These are phyloP conservation scores for Perodicticus potto DNA, from an alignment of 2,797 vertebrate species.

Conservation along the genomic window DNA sequence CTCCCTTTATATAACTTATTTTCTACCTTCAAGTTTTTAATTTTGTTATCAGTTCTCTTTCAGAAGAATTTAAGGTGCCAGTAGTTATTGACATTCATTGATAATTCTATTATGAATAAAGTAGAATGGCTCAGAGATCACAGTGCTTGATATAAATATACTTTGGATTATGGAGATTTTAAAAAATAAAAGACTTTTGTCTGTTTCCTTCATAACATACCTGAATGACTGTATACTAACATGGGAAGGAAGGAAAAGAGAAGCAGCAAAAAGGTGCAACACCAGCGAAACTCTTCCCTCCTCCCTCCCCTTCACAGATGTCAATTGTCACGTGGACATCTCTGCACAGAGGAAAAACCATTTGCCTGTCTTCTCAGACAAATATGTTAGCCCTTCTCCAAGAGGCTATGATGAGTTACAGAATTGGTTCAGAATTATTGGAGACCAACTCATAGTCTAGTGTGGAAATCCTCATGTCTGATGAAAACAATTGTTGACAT, in stretches of 20 bases:
- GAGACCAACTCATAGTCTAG: not conserved
- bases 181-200: not conserved
- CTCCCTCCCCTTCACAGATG: not conserved
- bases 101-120: not conserved
- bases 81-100: not conserved
- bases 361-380: not conserved
- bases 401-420: not conserved
- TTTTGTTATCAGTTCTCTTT: conserved; percentile 24
- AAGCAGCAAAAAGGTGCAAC: not conserved
- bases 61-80: conserved; percentile 21
- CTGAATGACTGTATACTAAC: not conserved
- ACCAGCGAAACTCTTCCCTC: not conserved
- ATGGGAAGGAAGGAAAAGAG: not conserved
- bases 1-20: not conserved
- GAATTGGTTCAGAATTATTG: not conserved
- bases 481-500: not conserved
- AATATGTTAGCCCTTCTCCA: not conserved
- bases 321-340: not conserved
- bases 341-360: not conserved
- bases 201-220: not conserved
- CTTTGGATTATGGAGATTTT: not conserved
- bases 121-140: not conserved
- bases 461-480: not conserved
- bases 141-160: not conserved
- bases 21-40: not conserved